Percentiles rank a stretch among this genome's conserved stretches.
phyloP scores from a whole-genome alignment of 2,797 vertebrate genomes.

The Argyrosomus regius region DNA sequence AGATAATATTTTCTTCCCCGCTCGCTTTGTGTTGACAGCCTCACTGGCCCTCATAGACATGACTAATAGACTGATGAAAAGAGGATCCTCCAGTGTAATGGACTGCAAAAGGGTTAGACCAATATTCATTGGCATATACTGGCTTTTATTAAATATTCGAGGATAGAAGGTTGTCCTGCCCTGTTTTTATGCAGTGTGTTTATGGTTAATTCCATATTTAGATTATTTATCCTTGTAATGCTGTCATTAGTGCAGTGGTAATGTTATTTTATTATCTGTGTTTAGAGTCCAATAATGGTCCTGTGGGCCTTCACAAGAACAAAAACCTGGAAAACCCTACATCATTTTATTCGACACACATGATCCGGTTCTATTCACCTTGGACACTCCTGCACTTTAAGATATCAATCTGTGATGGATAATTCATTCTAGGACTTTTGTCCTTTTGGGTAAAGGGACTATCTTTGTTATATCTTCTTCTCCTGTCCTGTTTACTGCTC shows the following conservation, averaged over 20 bases:
- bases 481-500: neutral
- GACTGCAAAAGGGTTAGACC: conserved; percentile 2
- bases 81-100: conserved; percentile 11
- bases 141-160: conserved; percentile 23
- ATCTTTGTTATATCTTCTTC: neutral
- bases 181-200: neutral
- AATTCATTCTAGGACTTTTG: conserved; percentile 8
- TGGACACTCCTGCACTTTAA: neutral
- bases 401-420: neutral
- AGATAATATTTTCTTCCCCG: conserved; percentile 17
- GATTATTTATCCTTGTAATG: neutral
- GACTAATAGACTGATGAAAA: conserved; percentile 33
- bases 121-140: conserved; percentile 1
- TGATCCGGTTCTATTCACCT: neutral
- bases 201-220: conserved; percentile 1
- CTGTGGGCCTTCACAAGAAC: neutral
- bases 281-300: neutral
- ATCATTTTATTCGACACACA: neutral
- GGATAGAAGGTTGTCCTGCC: neutral
- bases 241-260: neutral
- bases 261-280: neutral
- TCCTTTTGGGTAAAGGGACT: neutral
- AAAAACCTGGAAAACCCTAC: neutral
- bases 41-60: conserved; percentile 31
- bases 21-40: conserved; percentile 3